These are phyloP conservation scores for Chaenocephalus aceratus DNA, from an alignment of 2,113 vertebrate species.

Conservation along the genomic window DNA sequence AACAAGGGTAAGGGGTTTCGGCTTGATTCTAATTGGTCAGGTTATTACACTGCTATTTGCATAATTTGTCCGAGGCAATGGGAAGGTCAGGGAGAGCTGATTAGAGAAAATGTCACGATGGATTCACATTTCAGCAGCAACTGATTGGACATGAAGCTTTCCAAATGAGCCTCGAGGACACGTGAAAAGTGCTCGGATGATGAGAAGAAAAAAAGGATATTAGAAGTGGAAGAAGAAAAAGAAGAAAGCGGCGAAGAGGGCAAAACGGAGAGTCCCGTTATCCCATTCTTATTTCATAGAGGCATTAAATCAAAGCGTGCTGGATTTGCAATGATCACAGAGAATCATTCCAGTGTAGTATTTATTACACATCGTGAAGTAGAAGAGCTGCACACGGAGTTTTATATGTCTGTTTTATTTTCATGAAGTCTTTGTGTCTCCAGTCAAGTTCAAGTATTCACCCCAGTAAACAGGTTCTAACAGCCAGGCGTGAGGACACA, in stretches of 20 bases:
- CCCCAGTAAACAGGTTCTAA: slow-evolving; percentile 64
- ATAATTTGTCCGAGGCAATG: slow-evolving; percentile 58
- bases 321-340: slow-evolving; percentile 54
- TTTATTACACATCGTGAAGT: slow-evolving; percentile 60
- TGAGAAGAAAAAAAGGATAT: slow-evolving; percentile 31
- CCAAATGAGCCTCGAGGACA: slow-evolving; percentile 54
- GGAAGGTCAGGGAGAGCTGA: slow-evolving; percentile 54
- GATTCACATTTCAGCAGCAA: slow-evolving; percentile 57
- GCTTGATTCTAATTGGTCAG: slow-evolving; percentile 60
- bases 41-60: slow-evolving; percentile 62
- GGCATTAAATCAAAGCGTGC: slow-evolving; percentile 55
- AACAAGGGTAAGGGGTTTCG: slow-evolving; percentile 12
- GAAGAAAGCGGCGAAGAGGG: neutral
- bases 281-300: slow-evolving; percentile 53
- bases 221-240: neutral
- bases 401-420: slow-evolving; percentile 54
- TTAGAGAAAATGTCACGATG: slow-evolving; percentile 74
- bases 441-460: slow-evolving; percentile 51
- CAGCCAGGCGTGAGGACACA: slow-evolving; percentile 29
- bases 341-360: slow-evolving; percentile 51
- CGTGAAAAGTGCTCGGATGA: slow-evolving; percentile 40
- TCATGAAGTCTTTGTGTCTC: slow-evolving; percentile 59
- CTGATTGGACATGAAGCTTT: slow-evolving; percentile 68
- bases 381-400: slow-evolving; percentile 29
- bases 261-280: slow-evolving; percentile 30